These are phyloP conservation scores for Drosophila ercepeae DNA, from an alignment of 1,140 invertebrate genomes.

Conservation along the genomic window DNA sequence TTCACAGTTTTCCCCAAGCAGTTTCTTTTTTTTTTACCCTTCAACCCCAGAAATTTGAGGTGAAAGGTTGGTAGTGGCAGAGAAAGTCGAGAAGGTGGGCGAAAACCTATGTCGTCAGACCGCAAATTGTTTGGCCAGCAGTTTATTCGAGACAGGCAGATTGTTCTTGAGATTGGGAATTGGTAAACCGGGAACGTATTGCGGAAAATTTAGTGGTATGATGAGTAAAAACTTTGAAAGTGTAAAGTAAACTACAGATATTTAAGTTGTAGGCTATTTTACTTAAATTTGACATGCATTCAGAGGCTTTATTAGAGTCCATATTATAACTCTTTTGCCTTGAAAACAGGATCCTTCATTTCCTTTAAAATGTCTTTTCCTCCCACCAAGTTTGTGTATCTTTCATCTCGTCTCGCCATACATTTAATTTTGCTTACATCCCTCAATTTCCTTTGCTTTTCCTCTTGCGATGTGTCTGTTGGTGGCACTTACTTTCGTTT, in stretches of 20 bases:
- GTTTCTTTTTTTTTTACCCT: constrained; percentile 23
- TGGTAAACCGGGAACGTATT: constrained; percentile 19
- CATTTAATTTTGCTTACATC: constrained; percentile 42
- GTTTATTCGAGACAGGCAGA: constrained; percentile 25
- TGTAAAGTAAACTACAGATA: too few relatives aligned
- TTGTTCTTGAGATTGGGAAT: constrained; percentile 31
- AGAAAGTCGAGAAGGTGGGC: neutral
- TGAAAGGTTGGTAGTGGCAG: constrained; percentile 1
- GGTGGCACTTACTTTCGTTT: constrained; percentile 70
- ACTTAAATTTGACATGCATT: too few relatives aligned
- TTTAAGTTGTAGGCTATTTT: too few relatives aligned
- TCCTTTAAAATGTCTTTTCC: too few relatives aligned
- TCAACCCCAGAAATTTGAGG: neutral
- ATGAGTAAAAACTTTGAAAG: neutral
- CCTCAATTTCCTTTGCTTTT: constrained; percentile 26
- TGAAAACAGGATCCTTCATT: constrained; percentile 5
- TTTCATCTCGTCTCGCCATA: constrained; percentile 36
- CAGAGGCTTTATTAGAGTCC: too few relatives aligned
- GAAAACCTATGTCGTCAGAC: constrained; percentile 39
- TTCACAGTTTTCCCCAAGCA: constrained; percentile 40
- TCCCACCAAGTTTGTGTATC: constrained; percentile 8
- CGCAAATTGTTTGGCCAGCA: constrained; percentile 41
- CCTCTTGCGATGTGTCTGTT: constrained; percentile 48
- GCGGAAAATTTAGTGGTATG: neutral
- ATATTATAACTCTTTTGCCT: too few relatives aligned